A percentile compares a stretch with the other conserved stretches of the same genome.
Conservation (phyloP, 2,797 vertebrate species). For the Labeo calbasu region DNA sequence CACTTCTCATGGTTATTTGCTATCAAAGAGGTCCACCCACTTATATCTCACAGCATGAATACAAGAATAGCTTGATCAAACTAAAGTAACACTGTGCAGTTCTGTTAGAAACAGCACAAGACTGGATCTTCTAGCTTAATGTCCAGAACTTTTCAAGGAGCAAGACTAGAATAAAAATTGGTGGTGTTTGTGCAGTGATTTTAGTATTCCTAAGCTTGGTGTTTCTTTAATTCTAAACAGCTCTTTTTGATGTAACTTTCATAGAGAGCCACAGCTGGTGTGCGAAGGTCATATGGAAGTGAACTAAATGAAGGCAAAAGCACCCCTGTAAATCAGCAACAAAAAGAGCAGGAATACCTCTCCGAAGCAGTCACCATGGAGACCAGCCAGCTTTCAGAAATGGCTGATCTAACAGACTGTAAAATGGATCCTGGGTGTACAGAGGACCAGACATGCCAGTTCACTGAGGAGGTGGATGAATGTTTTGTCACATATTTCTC, state of each 20-base stretch:
- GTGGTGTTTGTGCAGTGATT: not conserved
- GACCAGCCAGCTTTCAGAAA: conserved; percentile 75
- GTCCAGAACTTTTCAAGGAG: not conserved
- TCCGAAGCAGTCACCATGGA: conserved; percentile 77
- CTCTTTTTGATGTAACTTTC: conserved; percentile 39
- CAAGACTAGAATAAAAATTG: not conserved
- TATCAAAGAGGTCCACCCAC: conserved; percentile 47
- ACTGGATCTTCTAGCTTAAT: not conserved
- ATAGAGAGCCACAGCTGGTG: conserved; percentile 72
- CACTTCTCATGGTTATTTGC: conserved; percentile 47
- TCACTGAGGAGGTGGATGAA: conserved; percentile 37
- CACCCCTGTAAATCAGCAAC: conserved; percentile 71
- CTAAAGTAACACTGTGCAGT: conserved; percentile 14
- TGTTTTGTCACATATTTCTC: conserved; percentile 35
- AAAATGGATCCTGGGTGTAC: conserved; percentile 69
- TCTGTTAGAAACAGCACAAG: not conserved
- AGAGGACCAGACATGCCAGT: conserved; percentile 43
- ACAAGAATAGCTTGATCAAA: conserved; percentile 3
- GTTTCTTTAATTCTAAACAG: conserved; percentile 29
- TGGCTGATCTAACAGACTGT: conserved; percentile 63
- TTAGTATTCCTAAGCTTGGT: not conserved
- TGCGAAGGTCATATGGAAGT: conserved; percentile 71
- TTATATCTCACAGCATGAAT: conserved; percentile 32
- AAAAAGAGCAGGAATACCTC: conserved; percentile 63
- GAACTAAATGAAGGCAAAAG: conserved; percentile 72